These are phyloP conservation scores for Myocastor coypus DNA, from an alignment of 2,113 vertebrate species.

Conservation along the genomic window DNA sequence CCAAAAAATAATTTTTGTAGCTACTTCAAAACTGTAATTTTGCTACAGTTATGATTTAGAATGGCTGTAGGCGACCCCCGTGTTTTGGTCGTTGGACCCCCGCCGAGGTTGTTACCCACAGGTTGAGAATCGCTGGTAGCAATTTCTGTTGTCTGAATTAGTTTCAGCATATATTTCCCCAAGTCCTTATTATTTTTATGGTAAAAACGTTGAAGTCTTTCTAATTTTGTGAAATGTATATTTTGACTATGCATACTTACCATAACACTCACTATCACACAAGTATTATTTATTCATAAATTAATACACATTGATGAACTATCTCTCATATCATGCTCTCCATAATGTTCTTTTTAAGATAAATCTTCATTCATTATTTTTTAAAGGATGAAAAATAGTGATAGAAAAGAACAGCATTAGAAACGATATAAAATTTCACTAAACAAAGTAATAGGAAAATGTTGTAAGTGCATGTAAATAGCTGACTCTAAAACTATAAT, in stretches of 20 bases:
- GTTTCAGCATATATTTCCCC: not conserved
- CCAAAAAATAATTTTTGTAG: no score
- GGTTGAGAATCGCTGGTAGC: no score
- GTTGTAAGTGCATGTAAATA: not conserved
- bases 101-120: no score
- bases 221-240: not conserved
- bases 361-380: no score
- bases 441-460: not conserved
- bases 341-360: not conserved
- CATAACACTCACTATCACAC: not conserved
- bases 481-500: not conserved
- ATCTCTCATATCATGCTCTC: not conserved
- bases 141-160: not conserved
- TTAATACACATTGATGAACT: not conserved
- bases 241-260: no score
- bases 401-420: no score
- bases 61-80: no score
- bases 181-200: not conserved
- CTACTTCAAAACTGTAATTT: no score
- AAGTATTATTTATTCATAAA: not conserved
- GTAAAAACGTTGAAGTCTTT: not conserved
- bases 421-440: no score
- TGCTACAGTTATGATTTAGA: no score
- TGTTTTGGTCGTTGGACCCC: no score
- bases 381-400: no score